Evolutionary conservation across 1,140 invertebrate species (phyloP).

Genomic region (Drosophila pruinosa): DNA sequence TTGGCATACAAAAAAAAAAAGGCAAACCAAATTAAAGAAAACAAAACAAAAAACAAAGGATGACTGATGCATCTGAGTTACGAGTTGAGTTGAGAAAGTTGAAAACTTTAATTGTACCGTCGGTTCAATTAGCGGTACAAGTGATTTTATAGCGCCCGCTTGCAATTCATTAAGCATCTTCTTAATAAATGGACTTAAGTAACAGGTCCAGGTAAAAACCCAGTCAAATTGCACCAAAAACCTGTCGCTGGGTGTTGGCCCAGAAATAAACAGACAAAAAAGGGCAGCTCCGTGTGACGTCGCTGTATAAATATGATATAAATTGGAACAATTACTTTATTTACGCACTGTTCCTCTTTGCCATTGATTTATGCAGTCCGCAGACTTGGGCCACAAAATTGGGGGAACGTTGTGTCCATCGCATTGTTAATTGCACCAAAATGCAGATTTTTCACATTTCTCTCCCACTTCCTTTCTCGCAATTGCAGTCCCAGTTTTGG

Average conservation of each 20-base stretch:
- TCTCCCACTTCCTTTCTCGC: not conserved
- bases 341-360: constrained; percentile 62
- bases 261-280: constrained; percentile 65
- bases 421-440: constrained; percentile 74
- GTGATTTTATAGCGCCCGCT: constrained; percentile 75
- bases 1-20: constrained; percentile 4
- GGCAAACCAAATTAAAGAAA: constrained; percentile 17
- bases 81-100: constrained; percentile 50
- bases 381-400: not conserved
- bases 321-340: constrained; percentile 71
- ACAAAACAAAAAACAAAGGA: not conserved
- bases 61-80: constrained; percentile 19
- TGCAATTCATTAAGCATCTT: constrained; percentile 31
- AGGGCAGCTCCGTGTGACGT: constrained; percentile 22
- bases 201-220: not conserved
- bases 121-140: constrained; percentile 72
- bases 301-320: constrained; percentile 17
- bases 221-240: constrained; percentile 17
- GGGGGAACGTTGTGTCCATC: not conserved
- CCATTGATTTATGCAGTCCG: constrained; percentile 61
- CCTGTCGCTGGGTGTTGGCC: constrained; percentile 61
- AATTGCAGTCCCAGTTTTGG: constrained; percentile 13
- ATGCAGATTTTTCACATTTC: constrained; percentile 52
- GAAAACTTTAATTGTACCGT: constrained; percentile 57
- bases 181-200: constrained; percentile 22